Evolutionary conservation across 2,888 invertebrate genomes (phyloP).

Genomic region (Mimas tiliae): DNA sequence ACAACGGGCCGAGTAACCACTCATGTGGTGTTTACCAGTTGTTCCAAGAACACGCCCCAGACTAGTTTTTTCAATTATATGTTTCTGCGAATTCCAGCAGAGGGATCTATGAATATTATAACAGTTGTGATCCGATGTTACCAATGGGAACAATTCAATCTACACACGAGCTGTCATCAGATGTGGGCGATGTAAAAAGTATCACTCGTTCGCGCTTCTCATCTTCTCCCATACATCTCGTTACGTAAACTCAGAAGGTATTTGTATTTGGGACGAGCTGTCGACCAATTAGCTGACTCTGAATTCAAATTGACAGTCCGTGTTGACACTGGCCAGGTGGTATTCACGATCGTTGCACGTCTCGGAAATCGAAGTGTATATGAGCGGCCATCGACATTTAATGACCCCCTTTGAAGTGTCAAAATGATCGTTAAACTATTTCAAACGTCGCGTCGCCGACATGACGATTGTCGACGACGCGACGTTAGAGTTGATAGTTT

Average conservation of each 20-base stretch:
- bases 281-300: conserved; percentile 69
- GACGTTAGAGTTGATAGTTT: conserved; percentile 58
- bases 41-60: conserved; percentile 5
- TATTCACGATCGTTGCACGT: conserved; percentile 53
- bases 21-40: conserved; percentile 23
- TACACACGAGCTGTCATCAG: conserved; percentile 25
- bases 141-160: conserved; percentile 29
- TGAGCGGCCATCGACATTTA: conserved; percentile 65
- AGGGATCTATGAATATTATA: conserved; percentile 38
- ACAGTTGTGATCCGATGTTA: conserved; percentile 34
- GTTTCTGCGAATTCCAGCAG: conserved; percentile 29
- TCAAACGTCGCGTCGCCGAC: conserved; percentile 50
- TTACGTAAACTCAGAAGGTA: conserved; percentile 48
- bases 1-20: conserved; percentile 10
- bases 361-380: conserved; percentile 63
- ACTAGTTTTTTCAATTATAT: conserved; percentile 32
- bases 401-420: conserved; percentile 78
- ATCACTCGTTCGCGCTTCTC: conserved; percentile 53
- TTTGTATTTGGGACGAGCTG: conserved; percentile 70
- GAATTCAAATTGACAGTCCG: conserved; percentile 74
- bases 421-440: conserved; percentile 75
- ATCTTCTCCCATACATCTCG: conserved; percentile 44
- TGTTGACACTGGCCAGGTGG: conserved; percentile 77
- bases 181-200: conserved; percentile 11
- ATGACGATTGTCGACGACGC: conserved; percentile 53